These are phyloP conservation scores for Sternarchorhynchus goeldii DNA, from an alignment of 2,797 vertebrate genomes.

Conservation along the genomic window DNA sequence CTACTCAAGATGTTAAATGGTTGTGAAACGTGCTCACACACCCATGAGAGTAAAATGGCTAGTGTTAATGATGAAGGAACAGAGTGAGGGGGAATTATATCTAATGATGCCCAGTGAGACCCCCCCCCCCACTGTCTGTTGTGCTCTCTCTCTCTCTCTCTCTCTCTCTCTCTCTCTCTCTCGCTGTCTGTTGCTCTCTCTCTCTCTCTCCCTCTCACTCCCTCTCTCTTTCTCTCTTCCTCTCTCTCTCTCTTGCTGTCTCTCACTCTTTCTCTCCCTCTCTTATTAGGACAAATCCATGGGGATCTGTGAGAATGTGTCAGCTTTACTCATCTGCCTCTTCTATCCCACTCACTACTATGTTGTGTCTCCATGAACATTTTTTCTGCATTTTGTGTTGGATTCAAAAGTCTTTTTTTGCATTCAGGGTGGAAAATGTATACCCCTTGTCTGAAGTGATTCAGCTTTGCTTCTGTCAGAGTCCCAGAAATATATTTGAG, in stretches of 20 bases:
- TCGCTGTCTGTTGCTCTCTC: slow-evolving; percentile 12
- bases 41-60: slow-evolving; percentile 92
- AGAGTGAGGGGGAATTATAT: slow-evolving; percentile 90
- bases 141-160: slow-evolving; percentile 18
- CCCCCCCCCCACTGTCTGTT: slow-evolving; percentile 5
- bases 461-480: neutral
- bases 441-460: slow-evolving; percentile 2
- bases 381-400: neutral
- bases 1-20: slow-evolving; percentile 56
- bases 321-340: slow-evolving; percentile 38
- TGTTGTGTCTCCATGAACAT: neutral
- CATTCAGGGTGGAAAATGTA: neutral
- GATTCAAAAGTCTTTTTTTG: neutral
- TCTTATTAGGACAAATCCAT: slow-evolving; percentile 20
- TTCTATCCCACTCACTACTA: slow-evolving; percentile 32
- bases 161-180: slow-evolving; percentile 23
- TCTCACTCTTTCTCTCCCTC: slow-evolving; percentile 26
- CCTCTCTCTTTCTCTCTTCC: slow-evolving; percentile 3
- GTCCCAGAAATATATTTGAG: slow-evolving; percentile 13
- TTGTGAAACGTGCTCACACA: slow-evolving; percentile 73
- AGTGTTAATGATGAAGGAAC: slow-evolving; percentile 95
- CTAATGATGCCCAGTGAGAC: slow-evolving; percentile 95
- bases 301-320: slow-evolving; percentile 48
- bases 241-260: slow-evolving; percentile 35
- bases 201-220: slow-evolving; percentile 11